phyloP scores from a whole-genome alignment of 2,797 vertebrate species.

The Hydrophis major region DNA sequence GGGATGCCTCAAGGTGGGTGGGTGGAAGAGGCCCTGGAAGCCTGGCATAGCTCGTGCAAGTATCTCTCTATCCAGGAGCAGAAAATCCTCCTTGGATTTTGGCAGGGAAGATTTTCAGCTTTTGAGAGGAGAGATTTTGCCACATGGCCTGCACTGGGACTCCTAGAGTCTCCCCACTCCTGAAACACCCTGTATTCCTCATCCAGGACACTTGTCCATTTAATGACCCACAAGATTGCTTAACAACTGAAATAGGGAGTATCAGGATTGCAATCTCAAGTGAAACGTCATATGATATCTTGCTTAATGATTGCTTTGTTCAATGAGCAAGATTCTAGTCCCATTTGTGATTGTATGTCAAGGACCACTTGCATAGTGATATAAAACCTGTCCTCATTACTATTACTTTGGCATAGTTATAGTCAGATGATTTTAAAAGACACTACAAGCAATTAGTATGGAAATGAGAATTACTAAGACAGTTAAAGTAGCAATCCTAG shows the following conservation, averaged over 20 bases:
- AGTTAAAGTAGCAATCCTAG: neutral
- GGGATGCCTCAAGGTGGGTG: neutral
- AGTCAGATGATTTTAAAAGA: neutral
- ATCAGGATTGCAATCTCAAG: neutral
- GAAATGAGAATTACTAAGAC: neutral
- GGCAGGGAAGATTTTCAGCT: neutral
- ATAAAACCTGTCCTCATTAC: neutral
- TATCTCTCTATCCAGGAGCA: neutral
- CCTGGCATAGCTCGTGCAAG: neutral
- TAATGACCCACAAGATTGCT: neutral
- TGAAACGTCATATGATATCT: neutral
- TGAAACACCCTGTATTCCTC: neutral
- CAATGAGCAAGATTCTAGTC: neutral
- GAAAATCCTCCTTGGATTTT: neutral
- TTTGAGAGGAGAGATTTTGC: neutral
- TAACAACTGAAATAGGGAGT: neutral
- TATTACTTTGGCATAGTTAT: neutral
- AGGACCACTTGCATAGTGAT: neutral
- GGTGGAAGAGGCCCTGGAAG: neutral
- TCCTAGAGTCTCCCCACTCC: neutral
- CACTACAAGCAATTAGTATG: neutral
- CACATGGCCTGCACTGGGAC: neutral
- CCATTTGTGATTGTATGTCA: neutral
- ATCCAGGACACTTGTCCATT: neutral
- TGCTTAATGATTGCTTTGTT: neutral